Evolutionary conservation across 1,140 invertebrate species (phyloP), one percentile per base, ranked within the genome.

Genomic region (Fopius arisanus): DNA sequence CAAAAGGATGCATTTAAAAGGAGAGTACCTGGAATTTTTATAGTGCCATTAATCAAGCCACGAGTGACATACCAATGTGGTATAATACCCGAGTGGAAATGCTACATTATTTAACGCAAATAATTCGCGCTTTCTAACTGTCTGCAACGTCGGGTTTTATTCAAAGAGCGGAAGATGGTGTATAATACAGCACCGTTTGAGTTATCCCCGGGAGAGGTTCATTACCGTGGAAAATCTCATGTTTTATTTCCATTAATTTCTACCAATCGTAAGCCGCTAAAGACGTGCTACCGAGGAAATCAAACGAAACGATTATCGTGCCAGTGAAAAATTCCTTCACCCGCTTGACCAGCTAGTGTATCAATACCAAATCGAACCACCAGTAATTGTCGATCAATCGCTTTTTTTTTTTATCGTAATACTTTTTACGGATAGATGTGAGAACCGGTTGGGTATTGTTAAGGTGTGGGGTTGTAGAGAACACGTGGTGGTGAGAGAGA

Each of bases 61-160:
- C 23, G 6, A 59, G 54, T 59, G 54, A 59, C 54, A 59, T 59
- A 59, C 54, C 54, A 59, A 59, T 59, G 54, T 28, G 54, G 10
- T 26, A 28, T 59, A 59, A 59, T 48, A 48, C 43, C 9, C 43
- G 3, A 48, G 43, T 48, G 3, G 43, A 48, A 48, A n/a, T 59
- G 19, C 54, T 26, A 23, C 54, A 59, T 59, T 59, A 59, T 59
- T 59, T 59, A 59, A 59, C 54, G 54, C 54, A 26, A 26, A 59
- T 59, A 59, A 59, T 59, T 59, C 54, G 54, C 54, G 54, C 54
- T 59, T 59, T 59, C 54, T 59, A 59, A 59, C 54, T 59, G 54
- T 59, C 54, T 51, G 43, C 9, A 59, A 59, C 54, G 54, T 23
- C 54, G 54, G 54, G 54, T 59, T 59, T 48, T 59, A 59, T 59